Conservation (phyloP, 37 sponge, comb jelly and placozoan species). For the Theonella swinhoei region DNA sequence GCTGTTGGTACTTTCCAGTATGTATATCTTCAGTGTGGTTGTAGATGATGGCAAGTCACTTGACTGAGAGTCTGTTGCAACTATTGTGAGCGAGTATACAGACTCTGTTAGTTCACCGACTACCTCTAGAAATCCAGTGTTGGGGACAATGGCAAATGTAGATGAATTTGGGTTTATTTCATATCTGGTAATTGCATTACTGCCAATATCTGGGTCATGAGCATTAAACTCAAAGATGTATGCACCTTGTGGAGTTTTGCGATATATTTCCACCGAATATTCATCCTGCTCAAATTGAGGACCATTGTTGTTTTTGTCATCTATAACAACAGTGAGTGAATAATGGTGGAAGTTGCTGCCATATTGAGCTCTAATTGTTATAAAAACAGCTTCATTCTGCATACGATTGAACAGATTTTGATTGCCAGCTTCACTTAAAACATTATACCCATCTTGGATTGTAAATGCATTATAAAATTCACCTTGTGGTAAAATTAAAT, state of each 20-base stretch:
- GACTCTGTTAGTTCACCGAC: neutral
- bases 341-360: slow-evolving; percentile 51
- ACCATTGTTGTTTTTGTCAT: slow-evolving; percentile 67
- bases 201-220: slow-evolving; percentile 55
- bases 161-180: neutral
- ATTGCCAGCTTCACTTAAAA: neutral
- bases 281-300: slow-evolving; percentile 37
- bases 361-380: slow-evolving; percentile 47
- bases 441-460: neutral
- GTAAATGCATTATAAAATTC: slow-evolving; percentile 16
- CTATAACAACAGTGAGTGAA: slow-evolving; percentile 58
- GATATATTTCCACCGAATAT: slow-evolving; percentile 57
- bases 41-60: neutral
- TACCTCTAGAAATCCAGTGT: slow-evolving; percentile 39
- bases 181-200: slow-evolving; percentile 20
- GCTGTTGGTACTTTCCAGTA: slow-evolving; percentile 43
- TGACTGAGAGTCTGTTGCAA: slow-evolving; percentile 31
- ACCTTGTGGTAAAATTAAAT: slow-evolving; percentile 5
- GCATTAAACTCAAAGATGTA: slow-evolving; percentile 41
- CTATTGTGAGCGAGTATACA: slow-evolving; percentile 16
- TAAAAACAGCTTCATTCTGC: slow-evolving; percentile 48
- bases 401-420: slow-evolving; percentile 28
- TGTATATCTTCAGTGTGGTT: slow-evolving; percentile 17
- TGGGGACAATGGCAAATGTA: slow-evolving; percentile 31
- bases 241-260: slow-evolving; percentile 45